phyloP scores from a whole-genome alignment of 2,888 invertebrate genomes.

The Drosophila infuscata region DNA sequence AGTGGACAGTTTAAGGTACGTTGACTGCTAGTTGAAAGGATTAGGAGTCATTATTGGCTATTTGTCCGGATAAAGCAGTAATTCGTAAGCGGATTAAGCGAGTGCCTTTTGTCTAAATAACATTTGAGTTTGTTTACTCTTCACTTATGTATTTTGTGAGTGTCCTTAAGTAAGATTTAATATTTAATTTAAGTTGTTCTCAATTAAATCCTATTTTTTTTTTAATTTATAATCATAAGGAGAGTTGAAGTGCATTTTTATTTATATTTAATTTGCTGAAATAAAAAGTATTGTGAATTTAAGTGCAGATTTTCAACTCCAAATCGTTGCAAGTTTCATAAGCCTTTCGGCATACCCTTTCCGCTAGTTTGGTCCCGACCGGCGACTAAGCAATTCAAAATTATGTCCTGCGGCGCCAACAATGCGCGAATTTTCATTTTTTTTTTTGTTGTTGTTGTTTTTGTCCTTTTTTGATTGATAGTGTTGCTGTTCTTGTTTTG shows the following conservation, averaged over 20 bases:
- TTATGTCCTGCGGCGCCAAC: slow-evolving; percentile 73
- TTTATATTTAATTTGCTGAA: background rate
- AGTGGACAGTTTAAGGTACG: background rate
- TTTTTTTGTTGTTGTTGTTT: slow-evolving; percentile 19
- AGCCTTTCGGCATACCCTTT: slow-evolving; percentile 29
- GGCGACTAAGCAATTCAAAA: slow-evolving; percentile 67
- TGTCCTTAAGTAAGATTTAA: background rate
- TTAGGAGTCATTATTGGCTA: slow-evolving; percentile 1
- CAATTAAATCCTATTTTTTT: background rate
- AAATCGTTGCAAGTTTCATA: background rate
- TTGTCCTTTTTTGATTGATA: slow-evolving; percentile 19
- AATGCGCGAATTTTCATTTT: slow-evolving; percentile 19
- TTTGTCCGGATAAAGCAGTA: no score
- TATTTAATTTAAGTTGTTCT: background rate
- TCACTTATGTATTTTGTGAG: background rate
- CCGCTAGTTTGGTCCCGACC: slow-evolving; percentile 6
- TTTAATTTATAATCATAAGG: background rate
- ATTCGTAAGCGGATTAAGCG: slow-evolving; percentile 32
- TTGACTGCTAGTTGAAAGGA: background rate
- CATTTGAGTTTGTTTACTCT: background rate
- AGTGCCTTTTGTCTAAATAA: background rate
- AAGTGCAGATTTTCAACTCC: background rate
- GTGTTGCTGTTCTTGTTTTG: slow-evolving; percentile 8
- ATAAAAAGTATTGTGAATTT: no score
- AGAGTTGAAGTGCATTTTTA: background rate